Evolutionary conservation across 1,140 invertebrate species (phyloP), one percentile per base, ranked within the genome.

Genomic region (Drosophila baimaii): DNA sequence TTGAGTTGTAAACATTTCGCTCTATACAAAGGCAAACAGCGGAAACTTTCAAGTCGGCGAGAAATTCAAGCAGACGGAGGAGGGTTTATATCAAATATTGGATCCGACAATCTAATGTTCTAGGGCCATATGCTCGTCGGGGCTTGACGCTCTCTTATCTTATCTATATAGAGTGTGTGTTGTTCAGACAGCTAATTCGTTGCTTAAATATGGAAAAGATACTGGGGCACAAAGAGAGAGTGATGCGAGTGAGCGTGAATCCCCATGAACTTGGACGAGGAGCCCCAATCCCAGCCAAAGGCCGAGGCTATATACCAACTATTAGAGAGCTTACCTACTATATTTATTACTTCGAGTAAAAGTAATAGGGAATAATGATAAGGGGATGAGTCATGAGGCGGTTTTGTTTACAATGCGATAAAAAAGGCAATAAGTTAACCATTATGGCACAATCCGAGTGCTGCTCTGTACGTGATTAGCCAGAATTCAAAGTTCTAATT

Each of bases 111-210:
- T 46, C 29, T 29, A 46, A 37, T 37, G 19, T 55, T 35, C 13
- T 47, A 33, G n/a, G 21, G 41, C 51, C 41, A 57, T 47, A 69
- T 57, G 49, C 23, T 46, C 1, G 21, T 9, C 17, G 23, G 29
- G 41, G 57, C 33, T n/a, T 31, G 51, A 71, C 58, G 57, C 55
- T 12, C 2, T 19, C 21, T 44, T 71, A 70, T 71, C 68, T 71
- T 71, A 71, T 71, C 68, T 25, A 71, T 71, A 65, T 25, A 1
- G 3, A 25, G 19, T 6, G 25, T 13, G 21, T 33, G 29, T 15
- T 23, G 19, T 21, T 49, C 27, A 57, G 68, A 71, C 43, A 58
- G 68, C 68, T 69, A 69, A 70, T 71, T 57, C 52, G 19, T 9
- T 44, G 49, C 64, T 71, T 70, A 71, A 57, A 55, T 31, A 17